Conservation (phyloP, 1,140 invertebrate genomes). For the Camponotus floridanus region DNA sequence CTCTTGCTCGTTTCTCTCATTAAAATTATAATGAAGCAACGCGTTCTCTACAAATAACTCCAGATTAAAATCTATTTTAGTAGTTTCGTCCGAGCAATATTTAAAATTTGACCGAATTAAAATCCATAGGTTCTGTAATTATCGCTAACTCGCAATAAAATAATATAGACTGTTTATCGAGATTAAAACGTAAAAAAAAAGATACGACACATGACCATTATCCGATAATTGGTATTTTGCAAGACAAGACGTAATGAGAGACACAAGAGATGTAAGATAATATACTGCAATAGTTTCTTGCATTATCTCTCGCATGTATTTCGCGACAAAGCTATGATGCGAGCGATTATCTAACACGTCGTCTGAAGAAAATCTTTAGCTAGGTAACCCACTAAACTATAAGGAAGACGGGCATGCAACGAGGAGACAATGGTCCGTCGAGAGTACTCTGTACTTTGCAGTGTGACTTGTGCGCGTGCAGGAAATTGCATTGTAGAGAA, state of each 20-base stretch:
- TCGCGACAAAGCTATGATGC: constrained; percentile 49
- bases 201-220: not conserved
- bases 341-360: constrained; percentile 68
- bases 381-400: constrained; percentile 76
- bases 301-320: constrained; percentile 31
- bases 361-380: constrained; percentile 63
- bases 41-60: not conserved
- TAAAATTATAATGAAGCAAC: not conserved
- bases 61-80: not conserved
- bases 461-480: constrained; percentile 58
- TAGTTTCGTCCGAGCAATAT: not conserved
- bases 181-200: not conserved
- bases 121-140: not conserved
- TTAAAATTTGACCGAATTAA: not conserved
- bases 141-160: not conserved
- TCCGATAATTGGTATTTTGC: constrained; percentile 29
- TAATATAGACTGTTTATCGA: not conserved
- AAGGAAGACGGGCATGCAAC: constrained; percentile 54
- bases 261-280: constrained; percentile 4
- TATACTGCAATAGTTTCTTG: constrained; percentile 29
- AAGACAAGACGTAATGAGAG: constrained; percentile 36
- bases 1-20: not conserved
- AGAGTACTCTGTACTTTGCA: constrained; percentile 32
- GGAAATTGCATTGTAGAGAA: constrained; percentile 73
- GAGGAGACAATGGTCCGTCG: constrained; percentile 71